phyloP scores from a whole-genome alignment of 2,888 invertebrate genomes.

The Cheilosia urbana region DNA sequence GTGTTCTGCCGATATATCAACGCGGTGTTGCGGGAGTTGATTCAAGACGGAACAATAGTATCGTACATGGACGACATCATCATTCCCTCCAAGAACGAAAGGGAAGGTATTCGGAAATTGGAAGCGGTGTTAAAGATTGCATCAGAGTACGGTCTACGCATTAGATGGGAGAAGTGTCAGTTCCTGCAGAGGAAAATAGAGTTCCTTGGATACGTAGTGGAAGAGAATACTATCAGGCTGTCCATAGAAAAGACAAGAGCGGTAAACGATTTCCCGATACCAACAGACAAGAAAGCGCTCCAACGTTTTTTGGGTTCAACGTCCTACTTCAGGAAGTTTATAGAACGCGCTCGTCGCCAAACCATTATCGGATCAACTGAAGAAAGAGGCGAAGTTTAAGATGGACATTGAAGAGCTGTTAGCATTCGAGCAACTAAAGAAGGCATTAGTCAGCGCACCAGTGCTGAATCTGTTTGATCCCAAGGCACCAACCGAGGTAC shows the following conservation, averaged over 20 bases:
- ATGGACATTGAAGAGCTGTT: background rate
- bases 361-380: background rate
- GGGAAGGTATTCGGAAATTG: background rate
- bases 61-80: constrained; percentile 22
- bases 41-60: constrained; percentile 4
- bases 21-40: constrained; percentile 28
- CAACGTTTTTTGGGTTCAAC: constrained; percentile 70
- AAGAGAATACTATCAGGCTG: constrained; percentile 23
- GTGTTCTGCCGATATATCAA: background rate
- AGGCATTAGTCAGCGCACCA: background rate
- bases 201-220: constrained; percentile 29
- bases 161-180: constrained; percentile 44
- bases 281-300: constrained; percentile 30
- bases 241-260: constrained; percentile 51
- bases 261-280: constrained; percentile 44
- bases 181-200: constrained; percentile 32
- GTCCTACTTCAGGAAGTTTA: constrained; percentile 53
- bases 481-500: too few species aligned
- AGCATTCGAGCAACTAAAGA: background rate
- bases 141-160: background rate
- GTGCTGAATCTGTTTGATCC: too few species aligned
- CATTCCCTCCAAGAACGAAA: background rate
- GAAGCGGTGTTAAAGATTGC: constrained; percentile 9
- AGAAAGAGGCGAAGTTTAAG: too few species aligned
- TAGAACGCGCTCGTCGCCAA: background rate